Base-by-base conservation (phyloP, 2,113 vertebrate species). In the Phaethon lepturus region DNA sequence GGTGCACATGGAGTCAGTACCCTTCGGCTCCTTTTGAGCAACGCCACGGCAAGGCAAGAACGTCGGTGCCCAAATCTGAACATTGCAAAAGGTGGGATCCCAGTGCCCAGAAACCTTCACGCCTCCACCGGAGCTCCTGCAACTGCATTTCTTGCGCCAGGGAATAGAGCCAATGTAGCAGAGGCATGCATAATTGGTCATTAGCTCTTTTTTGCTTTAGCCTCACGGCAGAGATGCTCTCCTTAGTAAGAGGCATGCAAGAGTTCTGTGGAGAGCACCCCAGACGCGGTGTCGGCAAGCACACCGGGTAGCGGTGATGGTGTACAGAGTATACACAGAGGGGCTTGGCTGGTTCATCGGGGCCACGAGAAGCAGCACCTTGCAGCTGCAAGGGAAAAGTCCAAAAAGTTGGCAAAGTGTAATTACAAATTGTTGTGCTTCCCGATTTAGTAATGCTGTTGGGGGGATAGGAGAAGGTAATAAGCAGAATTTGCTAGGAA, bases 401-500 rank as follows among this genome's bases (percentile, higher is more conserved):
- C 75, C 72, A 63, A 85, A 53, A 77, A 90, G 55, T 13, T 19
- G 77, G 47, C 50, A 63, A 80, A 58, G 63, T 31, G 35, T 15
- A 55, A 67, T 64, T 92, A 94, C 90, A 90, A 72, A 95, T 29
- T 58, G 71, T 89, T 95, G 72, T 86, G 96, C 64, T 95, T 89
- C 94, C 45, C 2, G 3, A 76, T 88, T 90, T 76, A 86, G 78
- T 50, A 66, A 85, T 73, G 84, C 60, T 91, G 63, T 58, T 50
- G 49, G 23, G 28, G 33, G 71, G 24, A 67, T 7, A 74, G 71
- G 81, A 55, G 89, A 82, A 83, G 92, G 47, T 91, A 94, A 97
- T 95, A 96, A 97, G 78, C 86, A 97, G 94, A 97, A 96, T 97
- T 97, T 97, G 97, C 95, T 95, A 96, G 95, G 93, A 98, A 97